Evolutionary conservation across 2,888 invertebrate species (phyloP).

Genomic region (Eupeodes latifasciatus): DNA sequence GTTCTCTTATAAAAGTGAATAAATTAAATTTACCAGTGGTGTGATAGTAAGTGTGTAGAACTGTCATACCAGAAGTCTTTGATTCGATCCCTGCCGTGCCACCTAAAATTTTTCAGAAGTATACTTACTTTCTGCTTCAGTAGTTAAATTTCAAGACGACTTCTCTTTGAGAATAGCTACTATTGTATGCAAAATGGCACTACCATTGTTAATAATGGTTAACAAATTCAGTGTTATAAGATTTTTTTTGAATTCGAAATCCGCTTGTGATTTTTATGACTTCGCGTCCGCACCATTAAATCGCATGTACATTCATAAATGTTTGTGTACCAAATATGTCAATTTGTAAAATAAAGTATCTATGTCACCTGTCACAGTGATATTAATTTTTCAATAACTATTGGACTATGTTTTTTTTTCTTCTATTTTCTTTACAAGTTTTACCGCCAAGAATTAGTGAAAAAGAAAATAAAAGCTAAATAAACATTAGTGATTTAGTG

Average conservation of each 20-base stretch:
- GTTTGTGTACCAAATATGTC: constrained; percentile 67
- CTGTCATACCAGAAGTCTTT: too few species aligned
- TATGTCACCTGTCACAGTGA: constrained; percentile 70
- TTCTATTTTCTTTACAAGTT: constrained; percentile 55
- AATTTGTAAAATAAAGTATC: constrained; percentile 69
- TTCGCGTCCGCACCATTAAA: constrained; percentile 27
- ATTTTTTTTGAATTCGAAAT: not conserved
- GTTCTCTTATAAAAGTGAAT: too few species aligned
- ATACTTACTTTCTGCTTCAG: too few species aligned
- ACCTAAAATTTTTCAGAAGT: too few species aligned
- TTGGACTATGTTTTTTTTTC: not conserved
- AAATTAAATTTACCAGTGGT: too few species aligned
- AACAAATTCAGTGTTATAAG: not conserved
- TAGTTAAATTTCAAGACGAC: too few species aligned
- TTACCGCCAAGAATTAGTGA: constrained; percentile 51
- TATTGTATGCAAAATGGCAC: too few species aligned
- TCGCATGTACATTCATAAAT: constrained; percentile 16
- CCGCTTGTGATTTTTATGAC: constrained; percentile 7
- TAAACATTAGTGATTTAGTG: constrained; percentile 58
- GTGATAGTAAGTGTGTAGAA: too few species aligned
- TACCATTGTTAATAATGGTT: not conserved
- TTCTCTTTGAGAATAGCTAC: too few species aligned
- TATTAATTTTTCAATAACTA: constrained; percentile 68
- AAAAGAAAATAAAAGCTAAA: constrained; percentile 29
- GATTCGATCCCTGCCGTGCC: too few species aligned